Base-by-base conservation (phyloP, 2,888 invertebrate genomes). In the Willowsia nigromaculata region DNA sequence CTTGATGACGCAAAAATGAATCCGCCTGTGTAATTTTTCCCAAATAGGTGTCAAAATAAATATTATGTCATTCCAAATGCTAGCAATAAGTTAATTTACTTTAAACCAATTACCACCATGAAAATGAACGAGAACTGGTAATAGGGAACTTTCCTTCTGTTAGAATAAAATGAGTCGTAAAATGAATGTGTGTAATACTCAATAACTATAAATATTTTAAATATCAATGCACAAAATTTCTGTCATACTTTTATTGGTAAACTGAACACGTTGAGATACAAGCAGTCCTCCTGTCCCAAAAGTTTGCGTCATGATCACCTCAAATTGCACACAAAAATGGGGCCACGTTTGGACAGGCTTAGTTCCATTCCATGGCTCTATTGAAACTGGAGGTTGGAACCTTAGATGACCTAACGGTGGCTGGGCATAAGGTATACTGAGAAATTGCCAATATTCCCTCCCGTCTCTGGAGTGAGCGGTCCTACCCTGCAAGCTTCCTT, bases 381-480 rank as follows among this genome's bases (percentile, higher is more conserved):
- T 13, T 30, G 88, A 80, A 56, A 62, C 11, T 43, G 81, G 25
- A 11, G 68, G 53, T 76, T 82, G 37, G 53, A 18, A 47, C 65
- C 13, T 22, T 7, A 40, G 25, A 9, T 5, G 5, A 37, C 43
- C 22, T 11, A 30, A 37, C 2, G 78, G 85, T 18, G 56, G 59
- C 3, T 80, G 18, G 4, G 88, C 90, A 65, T 82, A 90, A 3
- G 90, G 88, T 25, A 90, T 85, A 15, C 88, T 82, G 11, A 50
- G 47, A 62, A 74, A 90, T 3, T 85, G 68, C 27, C 37, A 85
- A 37, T 88, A 90, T 1, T 33, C 6, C 18, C 47, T 43, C 0
- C 85, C 90, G 37, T 40, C 68, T 27, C 90, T 71, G 7, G 88
- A 80, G 11, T 27, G 9, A 15, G 47, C 25, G 6, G 30, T 47